Evolutionary conservation across 2,113 vertebrate species (phyloP).

Genomic region (Origma solitaria): DNA sequence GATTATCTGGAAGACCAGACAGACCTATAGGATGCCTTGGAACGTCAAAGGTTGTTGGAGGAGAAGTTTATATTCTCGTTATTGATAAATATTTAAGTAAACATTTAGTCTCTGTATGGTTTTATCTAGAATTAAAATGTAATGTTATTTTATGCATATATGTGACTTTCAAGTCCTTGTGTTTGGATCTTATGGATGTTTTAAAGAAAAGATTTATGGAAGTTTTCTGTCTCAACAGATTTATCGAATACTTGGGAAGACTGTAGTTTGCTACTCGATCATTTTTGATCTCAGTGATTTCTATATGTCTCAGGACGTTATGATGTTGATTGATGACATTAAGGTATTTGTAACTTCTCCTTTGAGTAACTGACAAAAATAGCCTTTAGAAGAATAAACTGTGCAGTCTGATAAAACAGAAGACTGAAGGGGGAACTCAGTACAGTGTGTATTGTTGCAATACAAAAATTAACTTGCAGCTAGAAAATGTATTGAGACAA

Average conservation of each 20-base stretch:
- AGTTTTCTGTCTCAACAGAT: slow-evolving; percentile 75
- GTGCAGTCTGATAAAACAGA: not conserved
- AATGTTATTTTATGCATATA: not conserved
- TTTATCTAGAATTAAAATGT: not conserved
- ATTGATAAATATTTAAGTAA: not conserved
- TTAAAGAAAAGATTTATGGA: not conserved
- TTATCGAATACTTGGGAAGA: slow-evolving; percentile 95
- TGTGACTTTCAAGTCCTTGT: not conserved
- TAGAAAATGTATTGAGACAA: not conserved
- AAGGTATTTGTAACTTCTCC: slow-evolving; percentile 78
- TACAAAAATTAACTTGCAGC: not conserved
- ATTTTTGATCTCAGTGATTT: slow-evolving; percentile 99
- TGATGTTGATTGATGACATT: slow-evolving; percentile 98
- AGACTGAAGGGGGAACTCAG: not conserved
- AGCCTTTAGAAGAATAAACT: not conserved
- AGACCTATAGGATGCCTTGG: slow-evolving; percentile 95
- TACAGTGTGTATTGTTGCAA: not conserved
- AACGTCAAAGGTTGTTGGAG: slow-evolving; percentile 87
- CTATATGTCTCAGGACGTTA: slow-evolving; percentile 98
- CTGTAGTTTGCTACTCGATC: slow-evolving; percentile 96
- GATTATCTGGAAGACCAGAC: slow-evolving; percentile 90
- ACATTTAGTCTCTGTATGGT: not conserved
- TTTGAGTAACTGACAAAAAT: not conserved
- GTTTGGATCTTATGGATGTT: not conserved
- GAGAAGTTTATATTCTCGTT: not conserved